Percentiles rank a stretch among this genome's conserved stretches.
Evolutionary conservation across 2,113 vertebrate genomes (phyloP).

Genomic region (Sialia sialis): DNA sequence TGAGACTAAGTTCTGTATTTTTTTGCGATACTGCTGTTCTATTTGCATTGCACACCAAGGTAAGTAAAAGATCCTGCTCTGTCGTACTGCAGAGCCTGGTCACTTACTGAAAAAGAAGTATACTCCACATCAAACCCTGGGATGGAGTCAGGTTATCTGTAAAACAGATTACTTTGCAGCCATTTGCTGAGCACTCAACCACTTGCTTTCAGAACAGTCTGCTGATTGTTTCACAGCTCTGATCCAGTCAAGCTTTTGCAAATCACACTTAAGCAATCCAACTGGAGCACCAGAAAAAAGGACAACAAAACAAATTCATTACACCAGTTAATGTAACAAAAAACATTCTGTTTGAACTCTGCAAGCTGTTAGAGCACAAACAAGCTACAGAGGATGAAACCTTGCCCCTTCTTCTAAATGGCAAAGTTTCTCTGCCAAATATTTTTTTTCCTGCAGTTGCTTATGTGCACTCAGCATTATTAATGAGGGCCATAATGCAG

Average conservation of each 20-base stretch:
- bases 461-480: not conserved
- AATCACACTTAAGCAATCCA: not conserved
- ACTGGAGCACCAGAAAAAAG: not conserved
- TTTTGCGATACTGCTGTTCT: not conserved
- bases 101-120: not conserved
- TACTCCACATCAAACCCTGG: not conserved
- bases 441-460: not conserved
- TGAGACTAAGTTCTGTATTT: not conserved
- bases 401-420: not conserved
- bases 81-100: not conserved
- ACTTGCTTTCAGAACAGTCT: not conserved
- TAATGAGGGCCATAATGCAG: not conserved
- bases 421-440: not conserved
- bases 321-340: not conserved
- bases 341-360: not conserved
- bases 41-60: not conserved
- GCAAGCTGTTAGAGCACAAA: not conserved
- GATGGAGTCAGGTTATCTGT: not conserved
- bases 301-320: not conserved
- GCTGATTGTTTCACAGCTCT: not conserved
- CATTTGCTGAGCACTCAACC: not conserved
- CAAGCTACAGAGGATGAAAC: not conserved
- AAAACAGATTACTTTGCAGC: not conserved
- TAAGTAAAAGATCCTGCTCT: not conserved
- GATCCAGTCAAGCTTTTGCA: not conserved